A percentile compares a stretch with the other conserved stretches of the same genome.
phyloP scores from a whole-genome alignment of 2,888 invertebrate genomes.

The Morinoia aosen region DNA sequence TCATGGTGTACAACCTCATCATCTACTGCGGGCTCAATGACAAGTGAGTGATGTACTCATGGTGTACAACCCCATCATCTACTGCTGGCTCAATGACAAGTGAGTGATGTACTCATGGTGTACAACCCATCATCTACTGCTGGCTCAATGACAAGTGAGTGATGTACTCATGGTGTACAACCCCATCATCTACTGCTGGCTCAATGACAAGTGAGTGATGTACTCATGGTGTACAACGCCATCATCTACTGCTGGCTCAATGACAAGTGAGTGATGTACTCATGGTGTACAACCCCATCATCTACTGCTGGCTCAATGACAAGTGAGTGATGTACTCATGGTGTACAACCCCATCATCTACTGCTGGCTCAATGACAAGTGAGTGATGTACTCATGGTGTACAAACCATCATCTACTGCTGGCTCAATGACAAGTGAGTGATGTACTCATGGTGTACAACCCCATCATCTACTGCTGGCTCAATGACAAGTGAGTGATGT shows the following conservation, averaged over 20 bases:
- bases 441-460: conserved; percentile 85
- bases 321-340: conserved; percentile 78
- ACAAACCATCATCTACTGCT: conserved; percentile 98
- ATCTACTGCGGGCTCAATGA: conserved; percentile 99
- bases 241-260: conserved; percentile 99
- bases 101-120: conserved; percentile 77
- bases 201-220: conserved; percentile 88
- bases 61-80: conserved; percentile 98
- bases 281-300: conserved; percentile 98
- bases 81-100: conserved; percentile 98
- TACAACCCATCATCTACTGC: conserved; percentile 98
- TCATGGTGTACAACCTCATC: conserved; percentile 97
- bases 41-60: conserved; percentile 78
- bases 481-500: conserved; percentile 85
- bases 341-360: conserved; percentile 98
- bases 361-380: conserved; percentile 98
- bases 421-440: conserved; percentile 94
- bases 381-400: conserved; percentile 77
- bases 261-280: conserved; percentile 80
- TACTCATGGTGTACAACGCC: conserved; percentile 91
- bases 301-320: conserved; percentile 98
- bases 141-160: conserved; percentile 96
- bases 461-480: conserved; percentile 98
- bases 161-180: conserved; percentile 84
- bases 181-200: conserved; percentile 97